These are phyloP conservation scores for Argya squamiceps DNA, from an alignment of 2,797 vertebrate species.

Conservation along the genomic window DNA sequence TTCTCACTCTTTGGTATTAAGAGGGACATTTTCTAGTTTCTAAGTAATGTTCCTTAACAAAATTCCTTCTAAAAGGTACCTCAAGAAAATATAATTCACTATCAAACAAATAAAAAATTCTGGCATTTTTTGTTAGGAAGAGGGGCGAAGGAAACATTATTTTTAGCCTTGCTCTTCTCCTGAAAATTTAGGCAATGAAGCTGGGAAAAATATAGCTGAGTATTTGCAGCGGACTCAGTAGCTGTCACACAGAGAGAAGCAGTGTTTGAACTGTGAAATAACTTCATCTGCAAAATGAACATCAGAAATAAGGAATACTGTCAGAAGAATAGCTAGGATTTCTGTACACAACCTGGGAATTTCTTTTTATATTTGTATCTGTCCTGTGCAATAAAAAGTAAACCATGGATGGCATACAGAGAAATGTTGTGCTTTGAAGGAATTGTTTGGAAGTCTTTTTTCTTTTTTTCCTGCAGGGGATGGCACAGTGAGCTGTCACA, in stretches of 20 bases:
- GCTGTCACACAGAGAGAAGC: not conserved
- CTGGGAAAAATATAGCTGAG: constrained; percentile 21
- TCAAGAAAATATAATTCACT: constrained; percentile 13
- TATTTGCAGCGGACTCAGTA: not conserved
- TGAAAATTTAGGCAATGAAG: constrained; percentile 25
- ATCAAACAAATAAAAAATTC: not conserved
- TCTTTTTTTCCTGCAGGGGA: not conserved
- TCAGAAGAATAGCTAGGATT: not conserved
- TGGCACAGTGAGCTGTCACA: not conserved
- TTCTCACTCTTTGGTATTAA: not conserved
- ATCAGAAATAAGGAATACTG: not conserved
- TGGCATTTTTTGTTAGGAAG: not conserved
- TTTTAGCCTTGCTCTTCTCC: not conserved
- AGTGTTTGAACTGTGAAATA: not conserved
- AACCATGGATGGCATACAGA: not conserved
- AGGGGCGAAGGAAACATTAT: not conserved
- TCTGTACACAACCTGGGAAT: not conserved
- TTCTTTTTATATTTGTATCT: not conserved
- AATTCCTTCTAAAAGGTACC: not conserved
- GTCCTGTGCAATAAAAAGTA: not conserved
- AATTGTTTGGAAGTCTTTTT: not conserved
- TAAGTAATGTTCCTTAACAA: not conserved
- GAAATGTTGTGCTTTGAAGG: not conserved
- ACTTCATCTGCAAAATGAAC: not conserved
- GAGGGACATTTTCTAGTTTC: not conserved